These are phyloP conservation scores for Dexiosoma caninum DNA, from an alignment of 2,888 invertebrate genomes.

Conservation along the genomic window DNA sequence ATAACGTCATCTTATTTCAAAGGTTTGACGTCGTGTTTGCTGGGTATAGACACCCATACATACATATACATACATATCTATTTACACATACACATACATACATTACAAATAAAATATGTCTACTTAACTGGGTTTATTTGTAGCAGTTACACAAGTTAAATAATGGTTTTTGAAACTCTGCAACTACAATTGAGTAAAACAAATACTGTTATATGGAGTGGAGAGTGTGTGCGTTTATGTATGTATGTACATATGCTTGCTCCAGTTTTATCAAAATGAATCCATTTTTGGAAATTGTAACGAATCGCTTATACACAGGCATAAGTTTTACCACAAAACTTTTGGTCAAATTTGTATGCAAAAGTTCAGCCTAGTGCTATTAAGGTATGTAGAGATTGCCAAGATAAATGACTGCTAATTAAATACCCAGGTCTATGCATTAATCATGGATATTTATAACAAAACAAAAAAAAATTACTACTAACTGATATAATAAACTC, in stretches of 20 bases:
- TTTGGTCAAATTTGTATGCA: not conserved
- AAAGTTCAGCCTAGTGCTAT: not conserved
- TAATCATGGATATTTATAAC: not conserved
- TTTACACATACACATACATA: not conserved
- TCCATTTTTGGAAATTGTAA: not conserved
- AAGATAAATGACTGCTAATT: conserved; percentile 18
- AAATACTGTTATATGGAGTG: not conserved
- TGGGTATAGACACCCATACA: not conserved
- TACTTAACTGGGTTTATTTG: conserved; percentile 20
- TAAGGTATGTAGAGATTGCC: not conserved
- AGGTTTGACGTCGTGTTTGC: too few species aligned
- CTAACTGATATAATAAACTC: not conserved
- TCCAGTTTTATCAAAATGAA: conserved; percentile 31
- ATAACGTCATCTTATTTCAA: too few species aligned
- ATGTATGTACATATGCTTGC: not conserved
- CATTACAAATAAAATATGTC: not conserved
- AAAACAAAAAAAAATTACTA: too few species aligned
- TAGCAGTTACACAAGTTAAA: conserved; percentile 28
- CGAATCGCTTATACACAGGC: not conserved
- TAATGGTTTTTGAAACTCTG: conserved; percentile 23
- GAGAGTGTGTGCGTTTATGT: not conserved
- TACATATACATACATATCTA: too few species aligned
- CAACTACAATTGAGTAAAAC: conserved; percentile 1
- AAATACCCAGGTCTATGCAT: not conserved
- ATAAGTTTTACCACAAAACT: conserved; percentile 1